A percentile compares a stretch with the other conserved stretches of the same genome.
These are phyloP conservation scores for Asarcornis scutulata DNA, from an alignment of 2,113 vertebrate species.

Conservation along the genomic window DNA sequence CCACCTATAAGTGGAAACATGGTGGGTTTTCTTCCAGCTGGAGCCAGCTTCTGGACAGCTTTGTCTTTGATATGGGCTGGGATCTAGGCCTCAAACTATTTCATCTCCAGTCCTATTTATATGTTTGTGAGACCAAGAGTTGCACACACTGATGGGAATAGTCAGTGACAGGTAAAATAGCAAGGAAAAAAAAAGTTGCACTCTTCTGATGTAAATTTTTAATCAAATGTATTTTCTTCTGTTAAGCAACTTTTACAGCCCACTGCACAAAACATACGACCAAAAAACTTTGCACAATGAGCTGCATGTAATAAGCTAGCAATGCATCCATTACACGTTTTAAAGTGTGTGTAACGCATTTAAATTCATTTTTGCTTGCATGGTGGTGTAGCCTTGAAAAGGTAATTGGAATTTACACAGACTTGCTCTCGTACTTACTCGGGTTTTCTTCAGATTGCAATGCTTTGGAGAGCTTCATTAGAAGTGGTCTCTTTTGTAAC, in stretches of 20 bases:
- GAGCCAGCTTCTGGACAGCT: neutral
- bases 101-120: neutral
- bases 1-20: accelerated
- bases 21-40: accelerated
- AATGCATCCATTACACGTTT: neutral
- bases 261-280: constrained; percentile 15
- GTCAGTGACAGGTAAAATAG: constrained; percentile 27
- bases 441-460: neutral
- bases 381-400: neutral
- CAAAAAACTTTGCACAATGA: constrained; percentile 4
- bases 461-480: constrained; percentile 21
- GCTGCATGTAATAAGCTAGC: constrained; percentile 6
- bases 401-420: constrained; percentile 15
- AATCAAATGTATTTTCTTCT: constrained; percentile 58
- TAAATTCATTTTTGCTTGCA: constrained; percentile 20
- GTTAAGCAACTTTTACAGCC: constrained; percentile 48
- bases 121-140: neutral
- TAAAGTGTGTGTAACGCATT: neutral
- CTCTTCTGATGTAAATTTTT: constrained; percentile 68
- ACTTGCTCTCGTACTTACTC: neutral
- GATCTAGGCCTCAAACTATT: neutral
- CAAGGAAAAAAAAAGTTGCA: neutral
- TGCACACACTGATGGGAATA: neutral
- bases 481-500: neutral
- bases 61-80: neutral